phyloP scores from a whole-genome alignment of 2,888 invertebrate species.

The Hypselothyrea guttata region DNA sequence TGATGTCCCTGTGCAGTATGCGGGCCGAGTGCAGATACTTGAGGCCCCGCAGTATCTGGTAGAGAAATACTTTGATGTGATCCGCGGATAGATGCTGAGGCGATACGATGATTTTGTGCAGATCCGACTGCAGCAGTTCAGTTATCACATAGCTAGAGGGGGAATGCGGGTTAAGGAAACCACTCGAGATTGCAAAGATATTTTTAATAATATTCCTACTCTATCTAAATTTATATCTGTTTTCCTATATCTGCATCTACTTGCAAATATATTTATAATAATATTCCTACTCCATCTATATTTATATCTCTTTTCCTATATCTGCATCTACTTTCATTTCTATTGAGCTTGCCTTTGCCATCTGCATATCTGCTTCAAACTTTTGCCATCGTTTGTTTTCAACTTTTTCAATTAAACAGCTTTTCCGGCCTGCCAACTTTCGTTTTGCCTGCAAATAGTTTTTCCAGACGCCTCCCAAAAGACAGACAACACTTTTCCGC shows the following conservation, averaged over 20 bases:
- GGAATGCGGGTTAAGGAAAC: conserved; percentile 36
- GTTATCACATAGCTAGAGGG: conserved; percentile 97
- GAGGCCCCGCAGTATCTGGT: conserved; percentile 99
- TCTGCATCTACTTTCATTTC: not conserved
- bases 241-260: not conserved
- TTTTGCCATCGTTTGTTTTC: conserved; percentile 32
- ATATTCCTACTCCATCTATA: not conserved
- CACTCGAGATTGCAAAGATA: conserved; percentile 22
- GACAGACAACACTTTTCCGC: conserved; percentile 21
- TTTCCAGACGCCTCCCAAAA: conserved; percentile 30
- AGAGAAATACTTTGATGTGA: conserved; percentile 99
- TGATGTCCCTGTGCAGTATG: conserved; percentile 99
- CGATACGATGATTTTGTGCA: conserved; percentile 99
- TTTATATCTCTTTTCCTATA: not conserved
- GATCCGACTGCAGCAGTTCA: conserved; percentile 99
- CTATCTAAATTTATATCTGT: not conserved
- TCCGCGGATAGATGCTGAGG: conserved; percentile 99
- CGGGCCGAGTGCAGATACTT: conserved; percentile 99
- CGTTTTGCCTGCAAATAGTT: conserved; percentile 26
- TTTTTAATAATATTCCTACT: not conserved
- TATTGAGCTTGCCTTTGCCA: too few species aligned
- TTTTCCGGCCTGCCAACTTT: conserved; percentile 33
- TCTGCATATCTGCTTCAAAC: conserved; percentile 10
- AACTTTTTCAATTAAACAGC: conserved; percentile 71
- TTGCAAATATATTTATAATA: not conserved